Conservation (phyloP, 2,888 invertebrate genomes). For the Nesidiocoris tenuis region DNA sequence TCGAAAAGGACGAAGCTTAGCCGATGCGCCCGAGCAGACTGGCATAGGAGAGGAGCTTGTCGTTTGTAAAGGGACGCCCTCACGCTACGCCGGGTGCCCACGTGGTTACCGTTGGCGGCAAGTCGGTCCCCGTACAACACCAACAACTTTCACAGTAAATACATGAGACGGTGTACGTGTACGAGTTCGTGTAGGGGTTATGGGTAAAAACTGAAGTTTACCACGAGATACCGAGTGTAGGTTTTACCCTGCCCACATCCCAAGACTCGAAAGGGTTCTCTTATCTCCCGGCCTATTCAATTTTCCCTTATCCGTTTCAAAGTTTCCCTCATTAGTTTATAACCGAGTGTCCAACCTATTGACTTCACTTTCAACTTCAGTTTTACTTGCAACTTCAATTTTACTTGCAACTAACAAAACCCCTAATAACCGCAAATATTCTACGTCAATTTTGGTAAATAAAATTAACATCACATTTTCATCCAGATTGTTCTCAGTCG, state of each 20-base stretch:
- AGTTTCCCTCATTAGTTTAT: no score
- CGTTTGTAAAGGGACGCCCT: slow-evolving; percentile 25
- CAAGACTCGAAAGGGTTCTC: not conserved
- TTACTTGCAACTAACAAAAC: no score
- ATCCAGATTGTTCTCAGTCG: no score
- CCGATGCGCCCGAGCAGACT: slow-evolving; percentile 32
- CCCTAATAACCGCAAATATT: no score
- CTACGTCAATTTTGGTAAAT: no score
- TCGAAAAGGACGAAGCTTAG: slow-evolving; percentile 19
- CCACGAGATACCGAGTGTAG: not conserved
- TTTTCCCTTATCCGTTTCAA: no score
- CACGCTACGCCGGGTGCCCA: slow-evolving; percentile 34
- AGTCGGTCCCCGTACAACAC: not conserved
- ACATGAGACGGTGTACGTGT: not conserved
- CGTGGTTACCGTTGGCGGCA: slow-evolving; percentile 9
- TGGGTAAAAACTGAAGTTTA: not conserved
- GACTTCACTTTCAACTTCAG: no score
- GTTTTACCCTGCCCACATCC: not conserved
- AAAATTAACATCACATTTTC: no score
- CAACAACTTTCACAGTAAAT: not conserved
- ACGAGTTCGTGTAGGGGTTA: not conserved
- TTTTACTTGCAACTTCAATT: no score
- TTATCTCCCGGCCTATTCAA: not conserved
- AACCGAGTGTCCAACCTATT: no score
- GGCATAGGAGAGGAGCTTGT: slow-evolving; percentile 4